Evolutionary conservation across 2,888 invertebrate genomes (phyloP), one percentile per base, ranked within the genome.

Genomic region (Cerceris ruficornis): DNA sequence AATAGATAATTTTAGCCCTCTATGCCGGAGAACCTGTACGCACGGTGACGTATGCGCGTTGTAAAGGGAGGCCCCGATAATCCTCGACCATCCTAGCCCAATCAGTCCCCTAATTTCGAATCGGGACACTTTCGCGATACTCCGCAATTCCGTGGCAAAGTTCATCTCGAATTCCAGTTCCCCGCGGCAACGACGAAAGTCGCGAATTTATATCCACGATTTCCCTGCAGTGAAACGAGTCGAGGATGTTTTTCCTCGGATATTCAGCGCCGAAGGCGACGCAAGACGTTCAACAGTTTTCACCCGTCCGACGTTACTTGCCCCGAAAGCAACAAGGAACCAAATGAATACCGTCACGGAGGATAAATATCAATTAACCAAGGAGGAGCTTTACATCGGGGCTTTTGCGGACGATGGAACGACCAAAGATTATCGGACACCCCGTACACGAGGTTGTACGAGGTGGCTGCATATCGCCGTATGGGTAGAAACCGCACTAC

Each of bases 1-100:
- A 89, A 91, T 91, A 91, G 89, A 91, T 91, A 89, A 91, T 91
- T 91, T 88, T 84, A 85, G 74, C 74, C 81, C 75, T 74, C 77
- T 77, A 60, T 60, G 68, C 69, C 57, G 15, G 71, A 28, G 28
- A 49, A 75, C 69, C 77, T 71, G 75, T 74, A 77, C 66, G 80
- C 78, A 77, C 67, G 80, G 75, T 83, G 82, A 84, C 80, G 81
- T 81, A 79, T 80, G 75, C 79, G 74, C 62, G 69, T 75, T 78
- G 80, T 74, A 80, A 86, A 75, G 71, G 73, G 69, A 70, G 69
- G 76, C 66, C 60, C 28, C 76, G 64, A 74, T 83, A 80, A 75
- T 75, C 71, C 81, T 72, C 76, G 67, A 73, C 78, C 71, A 65
- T 69, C 74, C n/a, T 69, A 76, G 42, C 7, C 55, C 71, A 54